Evolutionary conservation across 2,797 vertebrate species (phyloP).

Genomic region (Luscinia luscinia): DNA sequence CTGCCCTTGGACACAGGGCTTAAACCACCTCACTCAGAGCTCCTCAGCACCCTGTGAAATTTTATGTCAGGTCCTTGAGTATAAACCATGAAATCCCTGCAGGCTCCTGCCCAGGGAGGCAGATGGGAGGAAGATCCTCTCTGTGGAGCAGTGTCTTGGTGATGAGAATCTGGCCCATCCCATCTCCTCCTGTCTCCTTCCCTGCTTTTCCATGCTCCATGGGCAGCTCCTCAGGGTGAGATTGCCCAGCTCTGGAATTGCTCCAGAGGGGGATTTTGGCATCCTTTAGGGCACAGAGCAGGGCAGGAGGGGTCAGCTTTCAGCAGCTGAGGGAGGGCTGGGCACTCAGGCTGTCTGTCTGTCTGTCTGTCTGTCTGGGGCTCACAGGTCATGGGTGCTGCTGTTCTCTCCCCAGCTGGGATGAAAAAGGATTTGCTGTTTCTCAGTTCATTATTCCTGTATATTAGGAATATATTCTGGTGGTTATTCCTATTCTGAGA

Average conservation of each 20-base stretch:
- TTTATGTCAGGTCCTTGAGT: neutral
- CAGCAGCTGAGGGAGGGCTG: neutral
- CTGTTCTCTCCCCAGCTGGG: neutral
- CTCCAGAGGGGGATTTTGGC: neutral
- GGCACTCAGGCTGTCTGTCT: neutral
- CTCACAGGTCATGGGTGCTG: neutral
- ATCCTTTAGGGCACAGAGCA: neutral
- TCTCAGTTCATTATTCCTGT: neutral
- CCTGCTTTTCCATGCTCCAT: neutral
- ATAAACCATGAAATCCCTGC: neutral
- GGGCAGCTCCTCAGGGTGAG: neutral
- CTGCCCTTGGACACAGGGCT: neutral
- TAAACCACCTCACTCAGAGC: neutral
- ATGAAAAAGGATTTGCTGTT: neutral
- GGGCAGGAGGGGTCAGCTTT: neutral
- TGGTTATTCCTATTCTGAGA: neutral
- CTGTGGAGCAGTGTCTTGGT: neutral
- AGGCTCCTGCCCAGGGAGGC: neutral
- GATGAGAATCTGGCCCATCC: neutral
- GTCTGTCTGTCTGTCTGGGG: neutral
- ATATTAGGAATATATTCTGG: too few species aligned
- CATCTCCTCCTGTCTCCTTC: neutral
- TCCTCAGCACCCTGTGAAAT: neutral
- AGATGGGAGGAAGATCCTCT: fast-evolving
- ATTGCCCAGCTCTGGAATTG: neutral